phyloP scores from a whole-genome alignment of 2,113 vertebrate genomes.

The Tauraco erythrolophus region DNA sequence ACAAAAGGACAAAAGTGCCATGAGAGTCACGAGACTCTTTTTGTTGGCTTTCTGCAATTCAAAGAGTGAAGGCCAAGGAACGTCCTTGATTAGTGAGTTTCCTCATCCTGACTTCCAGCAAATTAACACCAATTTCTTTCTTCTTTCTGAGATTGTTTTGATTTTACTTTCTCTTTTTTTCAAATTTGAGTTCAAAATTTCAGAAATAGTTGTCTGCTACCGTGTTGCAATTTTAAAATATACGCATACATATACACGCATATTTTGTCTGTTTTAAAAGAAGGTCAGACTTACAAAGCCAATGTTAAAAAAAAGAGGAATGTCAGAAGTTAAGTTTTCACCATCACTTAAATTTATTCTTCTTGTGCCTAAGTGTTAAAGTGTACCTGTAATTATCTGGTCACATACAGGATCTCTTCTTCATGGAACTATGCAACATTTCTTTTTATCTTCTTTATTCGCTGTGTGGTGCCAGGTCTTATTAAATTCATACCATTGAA shows the following conservation, averaged over 20 bases:
- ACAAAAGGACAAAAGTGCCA: not conserved
- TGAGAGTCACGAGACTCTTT: not conserved
- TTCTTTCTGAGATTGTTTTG: not conserved
- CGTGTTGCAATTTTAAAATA: not conserved
- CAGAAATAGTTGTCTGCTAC: not conserved
- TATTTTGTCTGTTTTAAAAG: not conserved
- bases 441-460: conserved; percentile 40
- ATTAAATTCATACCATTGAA: conserved; percentile 45
- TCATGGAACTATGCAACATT: conserved; percentile 19
- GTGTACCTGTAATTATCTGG: conserved; percentile 32
- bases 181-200: not conserved
- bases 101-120: not conserved
- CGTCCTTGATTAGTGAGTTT: not conserved
- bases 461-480: conserved; percentile 6
- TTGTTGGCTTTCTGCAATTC: not conserved
- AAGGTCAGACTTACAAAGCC: not conserved
- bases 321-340: not conserved
- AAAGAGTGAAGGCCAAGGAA: not conserved
- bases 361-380: not conserved
- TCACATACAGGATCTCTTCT: not conserved
- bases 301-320: not conserved
- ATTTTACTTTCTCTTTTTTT: not conserved
- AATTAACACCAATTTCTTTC: not conserved
- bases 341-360: not conserved
- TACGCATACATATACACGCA: not conserved